These are phyloP conservation scores for Drosophila mayri DNA, from an alignment of 1,140 invertebrate genomes.

Conservation along the genomic window DNA sequence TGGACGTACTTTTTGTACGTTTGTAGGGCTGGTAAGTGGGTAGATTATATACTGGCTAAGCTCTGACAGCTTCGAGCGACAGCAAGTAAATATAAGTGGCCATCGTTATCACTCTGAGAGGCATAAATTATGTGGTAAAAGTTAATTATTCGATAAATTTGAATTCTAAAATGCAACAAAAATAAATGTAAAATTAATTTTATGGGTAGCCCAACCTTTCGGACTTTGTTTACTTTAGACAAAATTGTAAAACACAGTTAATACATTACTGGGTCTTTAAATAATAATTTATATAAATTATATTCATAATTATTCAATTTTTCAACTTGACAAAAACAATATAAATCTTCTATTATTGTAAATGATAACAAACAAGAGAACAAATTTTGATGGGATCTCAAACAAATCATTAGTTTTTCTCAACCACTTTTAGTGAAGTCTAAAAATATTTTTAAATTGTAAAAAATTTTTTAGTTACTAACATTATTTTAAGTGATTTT, in stretches of 20 bases:
- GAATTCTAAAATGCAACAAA: background rate
- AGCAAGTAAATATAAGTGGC: slow-evolving; percentile 17
- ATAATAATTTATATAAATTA: too few relatives aligned
- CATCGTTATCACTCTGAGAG: background rate
- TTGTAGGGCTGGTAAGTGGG: slow-evolving; percentile 38
- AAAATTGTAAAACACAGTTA: too few relatives aligned
- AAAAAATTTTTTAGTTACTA: background rate
- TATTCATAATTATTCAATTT: too few relatives aligned
- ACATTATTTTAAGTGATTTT: background rate
- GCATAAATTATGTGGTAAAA: background rate
- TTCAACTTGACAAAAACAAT: too few relatives aligned
- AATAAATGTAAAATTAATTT: background rate
- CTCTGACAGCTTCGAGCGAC: slow-evolving; percentile 28
- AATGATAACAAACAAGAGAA: too few relatives aligned
- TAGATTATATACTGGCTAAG: slow-evolving; percentile 39
- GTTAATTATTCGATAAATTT: background rate
- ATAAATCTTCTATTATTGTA: too few relatives aligned
- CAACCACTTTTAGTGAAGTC: background rate
- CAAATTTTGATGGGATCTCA: too few relatives aligned
- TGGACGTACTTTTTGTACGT: slow-evolving; percentile 1
- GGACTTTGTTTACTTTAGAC: too few relatives aligned
- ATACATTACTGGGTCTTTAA: too few relatives aligned
- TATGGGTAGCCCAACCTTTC: rapidly evolving
- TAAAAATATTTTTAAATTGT: background rate
- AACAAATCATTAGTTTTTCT: too few relatives aligned